phyloP scores from a whole-genome alignment of 2,797 vertebrate species.

The Arremon aurantiirostris region DNA sequence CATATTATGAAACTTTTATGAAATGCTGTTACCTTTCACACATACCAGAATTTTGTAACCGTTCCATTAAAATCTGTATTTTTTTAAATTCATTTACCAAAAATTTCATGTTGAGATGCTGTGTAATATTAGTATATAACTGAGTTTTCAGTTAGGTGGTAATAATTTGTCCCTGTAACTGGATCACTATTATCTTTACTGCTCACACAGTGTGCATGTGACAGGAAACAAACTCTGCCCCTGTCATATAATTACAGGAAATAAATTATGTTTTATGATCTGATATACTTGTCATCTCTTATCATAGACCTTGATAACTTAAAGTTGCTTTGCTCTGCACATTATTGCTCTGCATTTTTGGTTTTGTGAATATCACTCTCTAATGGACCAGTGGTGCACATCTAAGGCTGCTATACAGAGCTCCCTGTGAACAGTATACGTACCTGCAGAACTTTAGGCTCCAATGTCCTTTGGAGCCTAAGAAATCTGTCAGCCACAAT shows the following conservation, averaged over 20 bases:
- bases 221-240: background rate
- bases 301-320: background rate
- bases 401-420: background rate
- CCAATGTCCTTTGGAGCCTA: background rate
- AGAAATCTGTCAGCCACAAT: background rate
- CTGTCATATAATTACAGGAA: background rate
- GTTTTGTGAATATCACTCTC: background rate
- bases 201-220: background rate
- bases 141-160: background rate
- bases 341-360: background rate
- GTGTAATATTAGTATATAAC: background rate
- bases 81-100: background rate
- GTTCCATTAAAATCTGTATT: background rate
- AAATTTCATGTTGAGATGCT: background rate
- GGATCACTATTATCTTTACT: background rate
- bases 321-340: rapidly evolving
- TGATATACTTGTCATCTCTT: background rate
- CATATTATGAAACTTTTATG: background rate
- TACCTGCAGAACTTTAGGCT: background rate
- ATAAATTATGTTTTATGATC: background rate
- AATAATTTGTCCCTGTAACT: background rate
- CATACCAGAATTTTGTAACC: background rate
- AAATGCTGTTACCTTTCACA: background rate
- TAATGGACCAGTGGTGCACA: too few relatives aligned
- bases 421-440: background rate